Base-by-base conservation (phyloP, 2,888 invertebrate genomes). In the Marasmarcha lunaedactyla region DNA sequence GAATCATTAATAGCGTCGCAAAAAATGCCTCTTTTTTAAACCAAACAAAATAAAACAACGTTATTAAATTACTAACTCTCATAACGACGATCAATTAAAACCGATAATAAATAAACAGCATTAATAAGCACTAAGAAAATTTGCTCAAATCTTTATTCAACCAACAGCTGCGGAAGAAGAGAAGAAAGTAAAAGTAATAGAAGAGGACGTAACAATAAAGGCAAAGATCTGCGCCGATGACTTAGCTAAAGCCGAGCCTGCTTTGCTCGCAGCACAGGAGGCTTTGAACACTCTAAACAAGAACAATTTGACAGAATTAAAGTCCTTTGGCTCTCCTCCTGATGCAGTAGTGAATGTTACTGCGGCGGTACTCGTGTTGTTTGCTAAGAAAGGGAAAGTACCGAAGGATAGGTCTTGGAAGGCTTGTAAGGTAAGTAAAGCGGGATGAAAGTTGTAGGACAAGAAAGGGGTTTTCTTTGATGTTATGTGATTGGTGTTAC, bases 371-470 rank as follows among this genome's bases (percentile, higher is more conserved):
- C 85, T 95, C 50, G 93, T 95, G 1, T 77, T 97, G n/a, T 89
- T 96, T 54, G 85, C 92, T 0, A 87, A 87, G 42, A 91, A 89
- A 60, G 94, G 93, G 2, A 94, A 94, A 71, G 86, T 97, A 39
- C 94, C 97, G 0, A 93, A 94, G 84, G 97, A 97, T 63, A 86
- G 92, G 47, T 93, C 92, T 15, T 97, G 97, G 97, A 97, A 95
- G 64, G 88, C 91, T 12, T 91, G 92, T 51, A 96, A 97, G 79
- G 86, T 85, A 57, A 3, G 30, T 3, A 4, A 30, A 30, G n/a
- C 10, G 5, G 5, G 25, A n/a, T n/a, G n/a, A n/a, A n/a, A n/a
- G n/a, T n/a, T n/a, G n/a, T n/a, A n/a, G n/a, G n/a, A n/a, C n/a
- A n/a, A n/a, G n/a, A n/a, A n/a, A n/a, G n/a, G n/a, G n/a, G n/a